Base-by-base conservation (phyloP, 2,888 invertebrate species). In the Eledone cirrhosa region DNA sequence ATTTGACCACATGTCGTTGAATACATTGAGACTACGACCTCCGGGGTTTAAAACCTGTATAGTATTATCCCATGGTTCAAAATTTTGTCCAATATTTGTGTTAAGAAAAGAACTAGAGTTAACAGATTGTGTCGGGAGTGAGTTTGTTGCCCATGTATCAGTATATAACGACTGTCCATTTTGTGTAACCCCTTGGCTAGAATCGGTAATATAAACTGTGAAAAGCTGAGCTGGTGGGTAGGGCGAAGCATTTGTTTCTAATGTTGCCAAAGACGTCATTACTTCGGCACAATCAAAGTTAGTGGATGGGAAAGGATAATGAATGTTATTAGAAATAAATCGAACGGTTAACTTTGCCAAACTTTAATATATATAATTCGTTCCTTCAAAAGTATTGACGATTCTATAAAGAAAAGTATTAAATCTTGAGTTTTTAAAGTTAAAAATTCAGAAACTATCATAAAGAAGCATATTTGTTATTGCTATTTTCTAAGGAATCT, bases 1-100 rank as follows among this genome's bases (percentile, higher is more conserved):
- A 14, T 67, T 67, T 67, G 67, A 67, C 67, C 67, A 67, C 27
- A 67, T 29, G 24, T 67, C 67, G 27, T 67, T 67, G 27, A 67
- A 29, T 7, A 31, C 67, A 67, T 27, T 29, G 19, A 67, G 31
- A 67, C 22, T 29, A 19, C 27, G 31, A 19, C 67, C 67, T 67
- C 67, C 13, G 67, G 67, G 14, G 22, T 11, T 67, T 5, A 67
- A 27, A 24, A 67, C 67, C 19, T 14, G 67, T 1, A 67, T 16
- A 14, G 67, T 29, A 67, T 29, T 67, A 16, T 67, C 67, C 67
- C 67, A 67, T 16, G 67, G 67, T 29, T 67, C 67, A 29, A 67
- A 24, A 67, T 24, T 67, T 27, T 67, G 67, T 67, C 67, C 67
- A 22, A 67, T 67, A 31, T 29, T 31, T 31, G 67, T 29, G 31